Evolutionary conservation across 2,113 vertebrate species (phyloP).

Genomic region (Lepisosteus osseus): DNA sequence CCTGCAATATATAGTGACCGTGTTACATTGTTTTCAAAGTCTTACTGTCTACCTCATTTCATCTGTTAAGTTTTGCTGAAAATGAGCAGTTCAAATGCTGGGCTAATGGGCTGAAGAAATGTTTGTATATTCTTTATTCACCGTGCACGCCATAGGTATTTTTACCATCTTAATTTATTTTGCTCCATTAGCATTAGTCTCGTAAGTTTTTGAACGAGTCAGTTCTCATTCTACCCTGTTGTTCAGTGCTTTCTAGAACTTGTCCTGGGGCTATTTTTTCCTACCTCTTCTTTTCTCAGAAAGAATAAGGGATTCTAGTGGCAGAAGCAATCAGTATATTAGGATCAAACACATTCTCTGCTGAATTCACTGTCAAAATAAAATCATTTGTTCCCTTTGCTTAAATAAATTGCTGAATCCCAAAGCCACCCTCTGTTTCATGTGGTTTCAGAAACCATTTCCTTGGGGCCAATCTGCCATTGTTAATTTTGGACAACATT

Average conservation of each 20-base stretch:
- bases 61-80: too few species aligned
- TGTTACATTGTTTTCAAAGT: too few species aligned
- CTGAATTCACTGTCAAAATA: constrained; percentile 55
- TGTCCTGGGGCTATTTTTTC: constrained; percentile 57
- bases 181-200: constrained; percentile 37
- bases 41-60: too few species aligned
- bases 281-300: constrained; percentile 48
- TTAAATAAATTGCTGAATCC: constrained; percentile 39
- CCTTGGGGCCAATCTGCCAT: constrained; percentile 58
- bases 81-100: too few species aligned
- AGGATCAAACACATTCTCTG: constrained; percentile 43
- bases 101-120: too few species aligned
- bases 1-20: too few species aligned
- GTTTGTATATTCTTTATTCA: too few species aligned
- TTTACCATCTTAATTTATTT: neutral
- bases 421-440: constrained; percentile 49
- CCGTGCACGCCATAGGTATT: too few species aligned
- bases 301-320: constrained; percentile 64
- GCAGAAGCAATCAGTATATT: constrained; percentile 55
- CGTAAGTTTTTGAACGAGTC: constrained; percentile 39
- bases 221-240: constrained; percentile 43
- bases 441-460: constrained; percentile 54
- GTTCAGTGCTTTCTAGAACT: constrained; percentile 49
- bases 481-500: constrained; percentile 61
- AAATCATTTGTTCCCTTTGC: constrained; percentile 45